Percentiles rank a stretch among this genome's conserved stretches.
phyloP scores from a whole-genome alignment of 2,113 vertebrate genomes.

The Notarius lentiginosus region DNA sequence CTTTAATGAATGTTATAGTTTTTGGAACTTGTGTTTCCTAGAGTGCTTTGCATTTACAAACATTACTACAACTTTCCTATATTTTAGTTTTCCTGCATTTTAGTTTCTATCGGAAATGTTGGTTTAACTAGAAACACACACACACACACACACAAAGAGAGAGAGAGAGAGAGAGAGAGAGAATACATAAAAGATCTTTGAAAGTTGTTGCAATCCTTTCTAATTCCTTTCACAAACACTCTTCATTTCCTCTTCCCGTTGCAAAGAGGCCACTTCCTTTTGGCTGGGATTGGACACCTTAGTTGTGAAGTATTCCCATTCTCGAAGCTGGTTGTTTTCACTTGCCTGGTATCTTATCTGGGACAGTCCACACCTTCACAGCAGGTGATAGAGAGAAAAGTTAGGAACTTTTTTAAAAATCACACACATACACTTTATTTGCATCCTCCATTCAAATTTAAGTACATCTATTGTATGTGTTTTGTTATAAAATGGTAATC shows the following conservation, averaged over 20 bases:
- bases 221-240: conserved; percentile 50
- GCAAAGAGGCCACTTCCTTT: conserved; percentile 46
- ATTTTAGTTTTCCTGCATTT: neutral
- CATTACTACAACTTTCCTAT: neutral
- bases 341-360: conserved; percentile 40
- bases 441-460: neutral
- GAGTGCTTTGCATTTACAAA: neutral
- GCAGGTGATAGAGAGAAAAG: conserved; percentile 36
- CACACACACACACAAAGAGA: too few relatives aligned
- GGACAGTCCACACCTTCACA: conserved; percentile 42
- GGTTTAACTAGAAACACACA: neutral
- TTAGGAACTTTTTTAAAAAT: neutral
- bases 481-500: neutral
- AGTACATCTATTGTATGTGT: neutral
- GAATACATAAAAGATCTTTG: conserved; percentile 25
- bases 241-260: conserved; percentile 53
- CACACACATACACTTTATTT: neutral
- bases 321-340: neutral
- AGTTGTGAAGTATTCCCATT: conserved; percentile 37
- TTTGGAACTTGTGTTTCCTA: neutral
- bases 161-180: neutral
- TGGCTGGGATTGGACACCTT: conserved; percentile 42
- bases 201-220: conserved; percentile 38
- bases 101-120: neutral
- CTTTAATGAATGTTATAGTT: neutral